Conservation (phyloP, 1,140 invertebrate species). For the Euschistus heros region DNA sequence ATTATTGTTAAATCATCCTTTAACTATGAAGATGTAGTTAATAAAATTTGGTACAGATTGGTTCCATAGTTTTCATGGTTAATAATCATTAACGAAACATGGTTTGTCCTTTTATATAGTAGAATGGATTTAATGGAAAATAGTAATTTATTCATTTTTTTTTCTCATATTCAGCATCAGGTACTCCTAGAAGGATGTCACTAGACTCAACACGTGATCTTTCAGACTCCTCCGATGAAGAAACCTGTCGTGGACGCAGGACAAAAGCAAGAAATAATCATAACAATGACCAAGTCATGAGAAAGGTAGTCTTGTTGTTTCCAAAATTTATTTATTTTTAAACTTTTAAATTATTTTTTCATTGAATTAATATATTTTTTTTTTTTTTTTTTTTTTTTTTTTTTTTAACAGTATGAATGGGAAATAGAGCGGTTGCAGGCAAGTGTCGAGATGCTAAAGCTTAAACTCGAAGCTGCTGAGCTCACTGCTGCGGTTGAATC, state of each 20-base stretch:
- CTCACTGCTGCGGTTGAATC: slow-evolving; percentile 29
- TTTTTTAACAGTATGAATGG: slow-evolving; percentile 46
- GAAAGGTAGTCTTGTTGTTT: slow-evolving; percentile 15
- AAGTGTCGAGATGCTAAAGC: slow-evolving; percentile 58
- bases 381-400: too few relatives aligned
- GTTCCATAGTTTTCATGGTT: too few relatives aligned
- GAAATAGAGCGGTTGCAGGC: slow-evolving; percentile 68
- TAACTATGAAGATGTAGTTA: too few relatives aligned
- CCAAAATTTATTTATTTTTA: too few relatives aligned
- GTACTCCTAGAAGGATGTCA: slow-evolving; percentile 47
- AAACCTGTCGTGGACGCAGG: slow-evolving; percentile 32
- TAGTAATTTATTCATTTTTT: too few relatives aligned
- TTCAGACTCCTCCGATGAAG: slow-evolving; percentile 47
- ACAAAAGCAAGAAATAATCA: slow-evolving; percentile 47
- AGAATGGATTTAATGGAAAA: too few relatives aligned
- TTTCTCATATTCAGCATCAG: neutral
- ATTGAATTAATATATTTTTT: too few relatives aligned
- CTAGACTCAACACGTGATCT: slow-evolving; percentile 58
- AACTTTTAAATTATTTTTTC: too few relatives aligned
- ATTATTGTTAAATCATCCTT: too few relatives aligned
- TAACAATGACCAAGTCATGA: slow-evolving; percentile 49
- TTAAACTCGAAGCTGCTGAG: slow-evolving; percentile 48
- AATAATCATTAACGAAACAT: too few relatives aligned
- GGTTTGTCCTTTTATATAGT: too few relatives aligned
- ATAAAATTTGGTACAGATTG: too few relatives aligned